Evolutionary conservation across 2,888 invertebrate species (phyloP), one percentile per base, ranked within the genome.

Genomic region (Aphidius colemani): DNA sequence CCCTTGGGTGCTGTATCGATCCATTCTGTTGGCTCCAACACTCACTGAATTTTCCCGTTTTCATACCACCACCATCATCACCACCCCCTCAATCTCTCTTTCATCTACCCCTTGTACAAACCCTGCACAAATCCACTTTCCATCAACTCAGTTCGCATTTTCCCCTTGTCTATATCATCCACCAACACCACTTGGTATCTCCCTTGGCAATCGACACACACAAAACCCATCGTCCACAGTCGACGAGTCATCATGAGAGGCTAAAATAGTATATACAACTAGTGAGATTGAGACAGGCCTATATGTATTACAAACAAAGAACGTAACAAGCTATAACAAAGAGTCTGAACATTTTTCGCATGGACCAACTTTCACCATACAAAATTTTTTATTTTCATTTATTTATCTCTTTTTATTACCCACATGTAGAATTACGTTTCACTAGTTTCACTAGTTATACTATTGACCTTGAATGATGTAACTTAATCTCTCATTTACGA

Each of bases 1-100:
- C 77, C 77, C 75, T 77, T 77, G 75, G 74, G 62, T 74, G 77
- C 77, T 77, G 73, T 77, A 77, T 77, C 77, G 77, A 77, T 77
- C 77, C 75, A 72, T 71, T 69, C 72, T 70, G 71, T 70, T 71
- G 69, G 61, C 64, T 70, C 71, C 72, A 71, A 71, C 64, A 71
- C 67, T 70, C 30, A 30, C 74, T 72, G 72, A 68, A 71, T 69
- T 67, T 70, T 66, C 59, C 64, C 63, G 69, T 65, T 59, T 67
- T 69, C 67, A 69, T 67, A 72, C 69, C 71, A 72, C 69, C 69
- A n/a, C n/a, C n/a, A n/a, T n/a, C 13, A 18, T 2, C 13, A 18
- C 13, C 13, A 18, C 13, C 13, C 13, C 72, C 67, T 65, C 63
- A 58, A 44, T 60, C 62, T 61, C 67, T 61, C 58, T 18, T 18